A percentile compares a stretch with the other conserved stretches of the same genome.
Conservation (phyloP, 2,113 vertebrate genomes). For the Oriolus oriolus region DNA sequence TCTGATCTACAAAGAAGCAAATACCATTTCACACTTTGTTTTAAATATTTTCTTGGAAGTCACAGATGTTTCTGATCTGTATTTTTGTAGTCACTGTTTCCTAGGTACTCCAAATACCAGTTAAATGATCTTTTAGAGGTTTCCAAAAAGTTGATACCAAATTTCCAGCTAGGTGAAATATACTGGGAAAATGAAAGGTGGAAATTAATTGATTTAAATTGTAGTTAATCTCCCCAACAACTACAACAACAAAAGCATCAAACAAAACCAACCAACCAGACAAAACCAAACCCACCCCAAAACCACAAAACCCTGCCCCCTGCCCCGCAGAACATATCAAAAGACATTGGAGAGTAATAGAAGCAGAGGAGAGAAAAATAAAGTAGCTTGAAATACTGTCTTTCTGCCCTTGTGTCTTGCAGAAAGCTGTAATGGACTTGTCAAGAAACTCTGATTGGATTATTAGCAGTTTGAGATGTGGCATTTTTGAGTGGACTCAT, state of each 20-base stretch:
- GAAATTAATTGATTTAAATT: neutral
- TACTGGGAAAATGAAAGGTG: neutral
- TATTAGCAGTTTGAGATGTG: neutral
- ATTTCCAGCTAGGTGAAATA: neutral
- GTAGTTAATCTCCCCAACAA: neutral
- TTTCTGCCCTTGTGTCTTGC: neutral
- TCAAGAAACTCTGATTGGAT: neutral
- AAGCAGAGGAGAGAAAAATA: neutral
- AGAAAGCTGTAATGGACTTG: neutral
- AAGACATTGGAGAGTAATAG: neutral
- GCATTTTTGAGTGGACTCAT: neutral
- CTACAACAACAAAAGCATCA: neutral
- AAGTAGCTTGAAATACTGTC: neutral
- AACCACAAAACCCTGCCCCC: too few relatives aligned
- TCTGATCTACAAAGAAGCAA: conserved; percentile 5
- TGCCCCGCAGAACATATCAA: too few relatives aligned
- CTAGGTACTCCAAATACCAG: neutral
- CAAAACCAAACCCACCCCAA: neutral
- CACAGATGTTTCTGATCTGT: neutral
- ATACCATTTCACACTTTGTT: neutral
- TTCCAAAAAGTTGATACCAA: neutral
- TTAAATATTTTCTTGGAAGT: conserved; percentile 28
- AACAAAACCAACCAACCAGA: neutral
- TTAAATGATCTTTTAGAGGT: neutral
- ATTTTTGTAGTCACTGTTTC: neutral